A percentile compares a stretch with the other conserved stretches of the same genome.
These are phyloP conservation scores for Mesochorus sp. DNA, from an alignment of 2,888 invertebrate genomes.

Conservation along the genomic window DNA sequence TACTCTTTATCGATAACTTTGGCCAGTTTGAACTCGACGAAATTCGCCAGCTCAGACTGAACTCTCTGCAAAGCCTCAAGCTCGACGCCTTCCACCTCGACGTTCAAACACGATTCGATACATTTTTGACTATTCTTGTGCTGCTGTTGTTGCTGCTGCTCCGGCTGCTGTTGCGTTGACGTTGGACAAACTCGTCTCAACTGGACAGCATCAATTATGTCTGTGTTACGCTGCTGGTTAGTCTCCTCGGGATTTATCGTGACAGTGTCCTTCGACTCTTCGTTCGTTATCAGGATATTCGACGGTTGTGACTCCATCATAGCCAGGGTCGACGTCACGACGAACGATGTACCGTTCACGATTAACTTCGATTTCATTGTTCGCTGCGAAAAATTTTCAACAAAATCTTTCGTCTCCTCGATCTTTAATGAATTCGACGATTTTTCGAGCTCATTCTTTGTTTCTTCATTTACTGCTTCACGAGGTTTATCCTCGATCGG, in stretches of 20 bases:
- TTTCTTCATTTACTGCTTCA: too few species aligned
- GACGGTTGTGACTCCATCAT: constrained; percentile 67
- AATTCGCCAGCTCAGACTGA: constrained; percentile 74
- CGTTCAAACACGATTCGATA: constrained; percentile 76
- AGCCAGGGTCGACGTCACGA: constrained; percentile 76
- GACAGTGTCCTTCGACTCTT: constrained; percentile 20
- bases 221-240: constrained; percentile 73
- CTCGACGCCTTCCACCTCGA: constrained; percentile 78
- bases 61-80: constrained; percentile 73
- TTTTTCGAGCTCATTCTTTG: too few species aligned
- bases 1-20: constrained; percentile 9
- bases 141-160: too few species aligned
- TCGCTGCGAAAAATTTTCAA: neutral
- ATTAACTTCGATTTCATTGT: constrained; percentile 64
- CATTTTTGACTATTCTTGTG: constrained; percentile 66
- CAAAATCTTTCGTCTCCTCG: neutral
- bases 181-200: constrained; percentile 73
- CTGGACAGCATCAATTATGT: constrained; percentile 78
- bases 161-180: too few species aligned
- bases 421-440: neutral
- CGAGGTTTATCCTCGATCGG: neutral
- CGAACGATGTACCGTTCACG: constrained; percentile 74
- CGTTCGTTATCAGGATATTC: constrained; percentile 9
- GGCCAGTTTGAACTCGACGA: constrained; percentile 71
- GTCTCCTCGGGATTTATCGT: constrained; percentile 61